Conservation (phyloP, 2,113 vertebrate genomes). For the Tachysurus fulvidraco region DNA sequence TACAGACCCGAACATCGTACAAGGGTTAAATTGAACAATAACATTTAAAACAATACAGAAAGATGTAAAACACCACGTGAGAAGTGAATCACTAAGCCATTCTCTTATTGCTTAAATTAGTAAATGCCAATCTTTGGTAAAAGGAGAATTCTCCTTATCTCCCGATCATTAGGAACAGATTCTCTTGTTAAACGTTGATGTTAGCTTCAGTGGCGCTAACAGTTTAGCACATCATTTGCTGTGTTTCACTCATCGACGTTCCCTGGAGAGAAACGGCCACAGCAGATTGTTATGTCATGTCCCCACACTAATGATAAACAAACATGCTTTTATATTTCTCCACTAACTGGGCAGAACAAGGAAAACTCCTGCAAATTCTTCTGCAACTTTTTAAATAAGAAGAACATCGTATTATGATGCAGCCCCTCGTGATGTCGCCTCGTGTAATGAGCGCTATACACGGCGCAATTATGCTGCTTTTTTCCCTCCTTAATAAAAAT, state of each 20-base stretch:
- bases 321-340: conserved; percentile 4
- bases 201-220: neutral
- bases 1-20: too few relatives aligned
- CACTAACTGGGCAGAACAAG: conserved; percentile 35
- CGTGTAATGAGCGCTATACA: conserved; percentile 29
- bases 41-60: too few relatives aligned
- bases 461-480: neutral
- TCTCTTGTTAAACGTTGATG: neutral
- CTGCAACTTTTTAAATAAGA: conserved; percentile 20
- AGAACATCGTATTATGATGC: neutral
- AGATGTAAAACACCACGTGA: too few relatives aligned
- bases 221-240: conserved; percentile 28
- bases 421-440: neutral
- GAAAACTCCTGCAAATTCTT: conserved; percentile 12
- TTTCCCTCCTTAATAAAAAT: neutral
- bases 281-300: neutral
- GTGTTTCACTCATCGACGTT: neutral
- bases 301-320: conserved; percentile 36
- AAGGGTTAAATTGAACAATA: too few relatives aligned
- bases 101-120: too few relatives aligned
- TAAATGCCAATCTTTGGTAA: neutral
- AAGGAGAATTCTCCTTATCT: neutral
- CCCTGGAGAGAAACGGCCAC: neutral
- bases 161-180: neutral
- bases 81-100: too few relatives aligned